These are phyloP conservation scores for Celastrina argiolus DNA, from an alignment of 2,888 invertebrate genomes.

Conservation along the genomic window DNA sequence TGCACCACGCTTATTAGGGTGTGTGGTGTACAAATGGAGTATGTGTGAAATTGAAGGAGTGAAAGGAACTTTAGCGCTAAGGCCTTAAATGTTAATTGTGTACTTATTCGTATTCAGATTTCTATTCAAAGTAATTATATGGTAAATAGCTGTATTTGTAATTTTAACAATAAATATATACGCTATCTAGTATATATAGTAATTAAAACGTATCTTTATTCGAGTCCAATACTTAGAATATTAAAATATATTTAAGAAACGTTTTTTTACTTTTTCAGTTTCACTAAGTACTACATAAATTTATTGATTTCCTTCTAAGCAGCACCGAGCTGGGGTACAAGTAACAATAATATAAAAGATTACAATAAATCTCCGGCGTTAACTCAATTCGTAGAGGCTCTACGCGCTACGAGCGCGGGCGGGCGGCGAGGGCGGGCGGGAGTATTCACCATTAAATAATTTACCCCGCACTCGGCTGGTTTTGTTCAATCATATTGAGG, in stretches of 20 bases:
- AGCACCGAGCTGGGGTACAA: neutral
- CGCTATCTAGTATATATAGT: too few relatives aligned
- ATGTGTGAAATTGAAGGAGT: neutral
- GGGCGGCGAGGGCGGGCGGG: neutral
- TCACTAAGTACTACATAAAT: neutral
- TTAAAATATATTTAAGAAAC: neutral
- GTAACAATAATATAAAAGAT: slow-evolving; percentile 6
- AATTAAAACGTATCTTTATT: neutral
- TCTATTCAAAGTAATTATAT: too few relatives aligned
- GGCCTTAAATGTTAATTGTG: too few relatives aligned
- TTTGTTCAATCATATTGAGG: slow-evolving; percentile 5
- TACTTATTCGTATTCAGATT: too few relatives aligned
- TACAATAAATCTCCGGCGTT: slow-evolving; percentile 1
- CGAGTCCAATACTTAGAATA: neutral
- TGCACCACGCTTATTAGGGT: slow-evolving; percentile 6
- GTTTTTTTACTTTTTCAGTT: neutral
- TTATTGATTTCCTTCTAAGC: neutral
- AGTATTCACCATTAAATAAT: neutral
- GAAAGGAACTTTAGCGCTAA: neutral
- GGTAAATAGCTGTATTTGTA: too few relatives aligned
- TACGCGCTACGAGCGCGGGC: slow-evolving; percentile 43
- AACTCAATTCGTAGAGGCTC: slow-evolving; percentile 41
- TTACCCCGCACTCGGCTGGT: neutral
- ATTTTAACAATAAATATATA: too few relatives aligned
- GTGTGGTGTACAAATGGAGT: neutral